These are phyloP conservation scores for Phenganax marumi DNA, from an alignment of 92 coral and sea anemone genomes.

Conservation along the genomic window DNA sequence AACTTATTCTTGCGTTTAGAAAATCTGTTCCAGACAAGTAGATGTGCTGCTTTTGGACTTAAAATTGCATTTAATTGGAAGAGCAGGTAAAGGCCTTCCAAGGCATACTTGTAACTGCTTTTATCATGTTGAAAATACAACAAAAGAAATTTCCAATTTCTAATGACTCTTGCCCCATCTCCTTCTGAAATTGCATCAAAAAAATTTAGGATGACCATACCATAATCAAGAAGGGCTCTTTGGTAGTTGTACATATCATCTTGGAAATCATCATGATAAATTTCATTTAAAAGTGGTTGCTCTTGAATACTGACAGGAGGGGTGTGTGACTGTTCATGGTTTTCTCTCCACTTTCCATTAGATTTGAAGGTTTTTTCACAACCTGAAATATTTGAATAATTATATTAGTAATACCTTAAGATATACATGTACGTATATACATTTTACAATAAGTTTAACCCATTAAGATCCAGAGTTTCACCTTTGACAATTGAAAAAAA, in stretches of 20 bases:
- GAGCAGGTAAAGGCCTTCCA: constrained; percentile 46
- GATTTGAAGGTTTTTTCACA: constrained; percentile 62
- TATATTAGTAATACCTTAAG: no score
- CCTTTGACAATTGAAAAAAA: no score
- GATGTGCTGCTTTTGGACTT: constrained; percentile 12
- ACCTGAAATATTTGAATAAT: no score
- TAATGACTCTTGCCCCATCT: constrained; percentile 48
- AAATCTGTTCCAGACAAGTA: constrained; percentile 30
- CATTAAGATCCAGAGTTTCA: no score
- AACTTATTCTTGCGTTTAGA: constrained; percentile 21
- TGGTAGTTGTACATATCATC: constrained; percentile 61
- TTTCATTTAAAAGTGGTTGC: constrained; percentile 34
- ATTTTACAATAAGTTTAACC: no score
- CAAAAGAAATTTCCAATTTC: constrained; percentile 58
- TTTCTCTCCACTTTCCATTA: constrained; percentile 62
- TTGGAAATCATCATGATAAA: constrained; percentile 1
- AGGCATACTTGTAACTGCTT: constrained; percentile 47
- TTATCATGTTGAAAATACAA: constrained; percentile 47
- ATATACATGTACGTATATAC: no score
- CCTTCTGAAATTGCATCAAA: constrained; percentile 63
- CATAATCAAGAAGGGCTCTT: constrained; percentile 61
- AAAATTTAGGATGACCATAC: constrained; percentile 60
- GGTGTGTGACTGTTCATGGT: constrained; percentile 66
- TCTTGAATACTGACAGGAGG: constrained; percentile 56
- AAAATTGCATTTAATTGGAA: constrained; percentile 1